These are phyloP conservation scores for Linepithema humile DNA, from an alignment of 1,140 invertebrate species.

Conservation along the genomic window DNA sequence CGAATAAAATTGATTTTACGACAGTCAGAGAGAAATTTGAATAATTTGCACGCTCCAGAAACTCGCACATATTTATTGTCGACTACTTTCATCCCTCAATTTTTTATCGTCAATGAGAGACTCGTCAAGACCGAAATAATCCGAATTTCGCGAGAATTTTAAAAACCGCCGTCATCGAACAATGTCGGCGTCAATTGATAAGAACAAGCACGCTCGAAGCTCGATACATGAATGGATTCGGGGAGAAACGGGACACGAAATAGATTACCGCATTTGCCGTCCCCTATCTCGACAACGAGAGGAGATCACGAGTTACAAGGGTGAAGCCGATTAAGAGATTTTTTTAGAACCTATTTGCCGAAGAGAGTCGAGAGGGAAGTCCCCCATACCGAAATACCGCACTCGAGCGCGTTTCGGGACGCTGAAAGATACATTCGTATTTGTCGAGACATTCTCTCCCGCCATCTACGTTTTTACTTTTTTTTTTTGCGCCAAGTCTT, in stretches of 20 bases:
- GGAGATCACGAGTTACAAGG: constrained; percentile 61
- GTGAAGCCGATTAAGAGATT: constrained; percentile 69
- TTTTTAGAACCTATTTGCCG: constrained; percentile 59
- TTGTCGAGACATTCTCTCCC: constrained; percentile 19
- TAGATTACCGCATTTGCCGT: constrained; percentile 29
- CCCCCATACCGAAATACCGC: background rate
- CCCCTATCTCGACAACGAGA: constrained; percentile 32
- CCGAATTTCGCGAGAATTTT: constrained; percentile 19
- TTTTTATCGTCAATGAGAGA: background rate
- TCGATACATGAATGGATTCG: constrained; percentile 27
- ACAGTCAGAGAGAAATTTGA: background rate
- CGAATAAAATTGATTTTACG: background rate
- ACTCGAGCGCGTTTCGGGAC: constrained; percentile 33
- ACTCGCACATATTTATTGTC: background rate
- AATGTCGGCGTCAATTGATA: constrained; percentile 36
- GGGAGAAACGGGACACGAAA: constrained; percentile 26
- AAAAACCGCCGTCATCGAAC: constrained; percentile 28
- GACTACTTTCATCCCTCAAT: background rate
- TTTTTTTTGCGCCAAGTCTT: constrained; percentile 12
- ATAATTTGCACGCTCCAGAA: background rate
- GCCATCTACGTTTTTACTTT: constrained; percentile 27
- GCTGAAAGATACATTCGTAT: constrained; percentile 37
- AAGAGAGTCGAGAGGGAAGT: constrained; percentile 9
- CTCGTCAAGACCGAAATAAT: constrained; percentile 42
- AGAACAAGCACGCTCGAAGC: constrained; percentile 45